Conservation (phyloP, 2,797 vertebrate genomes). For the Diplodus sargus region DNA sequence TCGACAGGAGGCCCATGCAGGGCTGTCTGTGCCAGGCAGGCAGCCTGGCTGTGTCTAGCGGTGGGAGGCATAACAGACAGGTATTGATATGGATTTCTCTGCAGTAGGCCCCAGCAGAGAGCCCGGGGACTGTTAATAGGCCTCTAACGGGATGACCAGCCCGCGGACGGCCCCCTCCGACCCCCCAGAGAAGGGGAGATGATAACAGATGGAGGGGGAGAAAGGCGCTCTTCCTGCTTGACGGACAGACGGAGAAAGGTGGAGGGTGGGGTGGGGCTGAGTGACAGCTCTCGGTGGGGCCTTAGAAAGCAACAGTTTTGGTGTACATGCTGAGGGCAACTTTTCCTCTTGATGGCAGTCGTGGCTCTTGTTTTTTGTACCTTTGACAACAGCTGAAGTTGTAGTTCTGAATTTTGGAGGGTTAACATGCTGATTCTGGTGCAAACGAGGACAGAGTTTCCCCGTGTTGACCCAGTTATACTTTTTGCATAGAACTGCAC, state of each 20-base stretch:
- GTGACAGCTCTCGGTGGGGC: slow-evolving; percentile 70
- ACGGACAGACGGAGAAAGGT: slow-evolving; percentile 66
- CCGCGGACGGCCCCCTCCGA: slow-evolving; percentile 63
- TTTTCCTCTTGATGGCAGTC: slow-evolving; percentile 8
- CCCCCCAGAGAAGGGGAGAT: slow-evolving; percentile 71
- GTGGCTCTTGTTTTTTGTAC: neutral
- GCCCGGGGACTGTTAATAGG: slow-evolving; percentile 75
- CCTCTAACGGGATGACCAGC: slow-evolving; percentile 83
- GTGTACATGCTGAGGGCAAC: slow-evolving; percentile 17
- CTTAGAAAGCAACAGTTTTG: slow-evolving; percentile 66
- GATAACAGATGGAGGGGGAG: slow-evolving; percentile 78
- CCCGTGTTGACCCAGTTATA: too few relatives aligned
- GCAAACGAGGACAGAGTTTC: too few relatives aligned
- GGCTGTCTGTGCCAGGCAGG: slow-evolving; percentile 70
- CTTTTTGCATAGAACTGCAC: too few relatives aligned
- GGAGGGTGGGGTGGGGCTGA: slow-evolving; percentile 44
- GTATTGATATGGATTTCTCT: slow-evolving; percentile 84
- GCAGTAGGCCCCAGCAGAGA: slow-evolving; percentile 81
- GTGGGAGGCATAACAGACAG: slow-evolving; percentile 75
- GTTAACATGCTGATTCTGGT: neutral
- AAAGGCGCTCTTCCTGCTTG: slow-evolving; percentile 62
- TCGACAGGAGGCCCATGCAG: slow-evolving; percentile 73
- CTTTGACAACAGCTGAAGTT: neutral
- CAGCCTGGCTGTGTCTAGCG: slow-evolving; percentile 70
- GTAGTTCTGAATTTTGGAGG: neutral